Evolutionary conservation across 2,888 invertebrate species (phyloP).

Genomic region (Chromoteleia sp.): DNA sequence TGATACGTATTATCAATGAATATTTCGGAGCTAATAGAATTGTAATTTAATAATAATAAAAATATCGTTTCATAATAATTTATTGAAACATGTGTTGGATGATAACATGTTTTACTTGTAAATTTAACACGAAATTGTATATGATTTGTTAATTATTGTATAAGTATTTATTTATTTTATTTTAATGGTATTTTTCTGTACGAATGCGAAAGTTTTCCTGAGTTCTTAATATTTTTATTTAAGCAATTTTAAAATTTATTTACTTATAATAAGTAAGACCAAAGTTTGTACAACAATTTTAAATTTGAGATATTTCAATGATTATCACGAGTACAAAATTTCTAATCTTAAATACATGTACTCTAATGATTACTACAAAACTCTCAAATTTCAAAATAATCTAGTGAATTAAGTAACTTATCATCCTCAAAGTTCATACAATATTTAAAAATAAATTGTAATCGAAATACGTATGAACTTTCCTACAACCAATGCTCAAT

Average conservation of each 20-base stretch:
- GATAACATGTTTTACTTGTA: background rate
- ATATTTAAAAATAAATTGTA: background rate
- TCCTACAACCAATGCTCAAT: constrained; percentile 26
- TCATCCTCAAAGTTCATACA: constrained; percentile 12
- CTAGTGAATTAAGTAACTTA: constrained; percentile 4
- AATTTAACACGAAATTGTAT: background rate
- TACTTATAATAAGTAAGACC: constrained; percentile 1
- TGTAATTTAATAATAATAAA: background rate
- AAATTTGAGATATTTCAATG: constrained; percentile 7
- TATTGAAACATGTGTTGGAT: background rate
- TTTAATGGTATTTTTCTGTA: constrained; percentile 1
- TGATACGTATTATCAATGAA: constrained; percentile 25
- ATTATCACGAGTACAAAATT: background rate
- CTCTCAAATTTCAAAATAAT: background rate
- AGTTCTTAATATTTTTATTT: background rate
- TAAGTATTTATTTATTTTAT: constrained; percentile 8
- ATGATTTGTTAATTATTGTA: background rate
- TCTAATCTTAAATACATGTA: background rate
- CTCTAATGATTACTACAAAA: background rate
- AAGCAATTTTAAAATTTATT: background rate
- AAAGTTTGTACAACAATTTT: constrained; percentile 15
- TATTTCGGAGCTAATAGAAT: background rate
- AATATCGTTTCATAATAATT: background rate
- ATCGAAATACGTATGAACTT: constrained; percentile 7
- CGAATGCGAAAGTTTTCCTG: background rate